Percentiles rank a stretch among this genome's conserved stretches.
phyloP scores from a whole-genome alignment of 2,888 invertebrate species.

The Sinopyrophorus schimmeli region DNA sequence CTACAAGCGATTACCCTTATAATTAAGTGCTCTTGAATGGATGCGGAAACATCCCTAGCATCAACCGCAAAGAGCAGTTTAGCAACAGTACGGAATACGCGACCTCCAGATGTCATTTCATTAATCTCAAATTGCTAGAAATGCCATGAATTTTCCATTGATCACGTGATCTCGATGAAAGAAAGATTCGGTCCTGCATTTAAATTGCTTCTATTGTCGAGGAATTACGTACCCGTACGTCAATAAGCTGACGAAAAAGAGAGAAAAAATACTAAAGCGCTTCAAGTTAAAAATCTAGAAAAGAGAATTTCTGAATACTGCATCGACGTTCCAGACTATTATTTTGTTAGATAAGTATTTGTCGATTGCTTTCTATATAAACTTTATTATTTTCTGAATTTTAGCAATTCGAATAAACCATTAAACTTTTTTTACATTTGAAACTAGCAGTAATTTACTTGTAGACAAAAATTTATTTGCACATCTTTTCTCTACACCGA shows the following conservation, averaged over 20 bases:
- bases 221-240: slow-evolving; percentile 31
- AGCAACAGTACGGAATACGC: slow-evolving; percentile 13
- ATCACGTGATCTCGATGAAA: slow-evolving; percentile 32
- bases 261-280: slow-evolving; percentile 20
- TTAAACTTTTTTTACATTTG: no score
- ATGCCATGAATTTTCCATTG: slow-evolving; percentile 32
- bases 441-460: no score
- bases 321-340: no score
- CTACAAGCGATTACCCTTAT: slow-evolving; percentile 35
- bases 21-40: slow-evolving; percentile 37
- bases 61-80: slow-evolving; percentile 17
- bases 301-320: no score
- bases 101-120: slow-evolving; percentile 29
- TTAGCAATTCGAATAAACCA: no score
- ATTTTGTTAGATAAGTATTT: no score
- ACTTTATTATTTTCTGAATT: no score
- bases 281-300: slow-evolving; percentile 19
- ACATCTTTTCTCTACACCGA: no score
- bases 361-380: no score
- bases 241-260: slow-evolving; percentile 27
- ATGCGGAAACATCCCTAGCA: slow-evolving; percentile 29
- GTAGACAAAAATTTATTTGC: no score
- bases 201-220: slow-evolving; percentile 31
- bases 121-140: slow-evolving; percentile 29
- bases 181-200: slow-evolving; percentile 33